Base-by-base conservation (phyloP, 2,888 invertebrate genomes). In the Sturmia bella region DNA sequence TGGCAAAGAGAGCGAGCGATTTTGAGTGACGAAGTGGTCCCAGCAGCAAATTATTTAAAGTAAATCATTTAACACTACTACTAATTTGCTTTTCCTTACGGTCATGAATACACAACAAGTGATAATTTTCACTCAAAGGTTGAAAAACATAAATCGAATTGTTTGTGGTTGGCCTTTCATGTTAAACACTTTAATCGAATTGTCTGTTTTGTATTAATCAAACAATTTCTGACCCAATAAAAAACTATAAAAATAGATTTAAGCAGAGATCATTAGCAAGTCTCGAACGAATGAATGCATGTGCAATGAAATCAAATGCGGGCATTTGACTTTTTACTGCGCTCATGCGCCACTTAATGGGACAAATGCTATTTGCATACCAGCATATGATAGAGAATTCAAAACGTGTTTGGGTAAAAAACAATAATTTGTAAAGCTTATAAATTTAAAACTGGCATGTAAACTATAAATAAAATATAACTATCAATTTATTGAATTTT, bases 181-280 rank as follows among this genome's bases (percentile, higher is more conserved):
- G 52, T 52, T 27, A 0, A 39, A 15, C 24, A 45, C 27, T 48
- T 48, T 11, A n/a, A 19, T 19, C 21, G n/a, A 17, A 15, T 56
- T 17, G 6, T 11, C n/a, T 43, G 56, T 9, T 45, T 43, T 24
- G 19, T 12, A 32, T 54, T n/a, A 17, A 13, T 45, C 2, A 39
- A 59, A 7, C 48, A 37, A 39, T n/a, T 39, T 64, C 24, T 63
- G 54, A 54, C 43, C 63, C 54, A 74, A 13, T 37, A 45, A 64
- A 0, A 32, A 64, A 15, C 2, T 73, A 54, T 43, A 27, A 45
- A 64, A 73, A 59, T 59, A 50, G 17, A 17, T 12, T 57, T 54
- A 43, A 63, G 3, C 11, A 50, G 41, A 41, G 12, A 21, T 37
- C 21, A 72, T 17, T 24, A 15, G 3, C 21, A 48, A 59, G 39